Base-by-base conservation (phyloP, 2,888 invertebrate genomes). In the Leptodirus hochenwartii region DNA sequence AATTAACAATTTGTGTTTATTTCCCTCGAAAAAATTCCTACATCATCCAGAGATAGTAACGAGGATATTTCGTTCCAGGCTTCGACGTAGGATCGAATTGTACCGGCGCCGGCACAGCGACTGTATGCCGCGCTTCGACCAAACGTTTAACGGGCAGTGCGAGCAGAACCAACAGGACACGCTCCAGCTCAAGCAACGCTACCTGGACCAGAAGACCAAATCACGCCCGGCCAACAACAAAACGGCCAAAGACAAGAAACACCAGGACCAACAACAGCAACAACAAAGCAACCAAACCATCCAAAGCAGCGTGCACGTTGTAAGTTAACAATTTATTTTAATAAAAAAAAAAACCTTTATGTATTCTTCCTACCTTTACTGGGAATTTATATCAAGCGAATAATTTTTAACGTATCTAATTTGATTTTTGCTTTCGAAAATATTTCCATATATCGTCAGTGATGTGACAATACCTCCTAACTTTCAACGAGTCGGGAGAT, bases 131-230 rank as follows among this genome's bases (percentile, higher is more conserved):
- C 68, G 87, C 37, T 88, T 80, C 59, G 84, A 85, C 51, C 82
- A 82, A 51, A 77, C 82, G 39, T 80, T 84, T 56, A 80, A 68
- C 50, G 81, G 81, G 22, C 66, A 80, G 37, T 82, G 82, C 60
- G 88, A 90, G 49, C 87, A 87, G 53, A 85, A 90, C 53, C 74
- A 80, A 44, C 73, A 87, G 58, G 88, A 90, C 55, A 88, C 90
- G 20, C 65, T 75, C 42, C 71, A 81, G 39, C 64, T 91, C 38
- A 82, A 85, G 54, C 87, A 90, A 57, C 70, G 84, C 39, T 90
- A 77, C 57, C 66, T 88, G 45, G 91, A 91, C 58, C 79, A 78
- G 53, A 90, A 87, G 56, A 76, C 82, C 41, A 90, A 90, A 58
- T 66, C 80, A 43, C 76, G 79, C 41, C 76, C 79, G 50, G n/a